Evolutionary conservation across 2,797 vertebrate genomes (phyloP).

Genomic region (Cetoscarus ocellatus): DNA sequence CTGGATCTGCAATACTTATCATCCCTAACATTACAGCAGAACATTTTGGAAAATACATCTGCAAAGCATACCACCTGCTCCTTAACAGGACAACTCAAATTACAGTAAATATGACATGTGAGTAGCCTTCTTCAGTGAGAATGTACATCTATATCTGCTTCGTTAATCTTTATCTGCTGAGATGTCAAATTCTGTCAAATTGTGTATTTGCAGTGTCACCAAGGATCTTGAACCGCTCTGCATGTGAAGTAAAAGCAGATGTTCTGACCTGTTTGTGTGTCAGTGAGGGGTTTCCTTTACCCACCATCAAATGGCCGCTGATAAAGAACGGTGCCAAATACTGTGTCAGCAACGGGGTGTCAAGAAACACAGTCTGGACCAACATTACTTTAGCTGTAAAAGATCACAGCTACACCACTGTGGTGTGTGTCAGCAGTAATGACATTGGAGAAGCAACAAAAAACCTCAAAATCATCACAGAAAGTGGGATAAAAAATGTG

Average conservation of each 20-base stretch:
- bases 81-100: background rate
- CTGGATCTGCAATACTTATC: background rate
- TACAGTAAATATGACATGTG: constrained; percentile 24
- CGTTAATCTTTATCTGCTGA: background rate
- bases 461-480: background rate
- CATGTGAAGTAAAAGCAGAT: constrained; percentile 6
- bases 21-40: constrained; percentile 7
- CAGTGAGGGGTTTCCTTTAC: constrained; percentile 32
- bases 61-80: constrained; percentile 2
- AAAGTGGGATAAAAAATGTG: background rate
- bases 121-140: background rate
- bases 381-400: background rate
- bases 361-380: background rate
- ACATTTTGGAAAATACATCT: constrained; percentile 45
- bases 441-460: background rate
- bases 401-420: background rate
- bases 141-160: background rate
- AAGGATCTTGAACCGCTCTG: constrained; percentile 1
- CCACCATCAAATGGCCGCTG: constrained; percentile 32
- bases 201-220: constrained; percentile 11
- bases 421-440: constrained; percentile 30
- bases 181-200: background rate
- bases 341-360: background rate
- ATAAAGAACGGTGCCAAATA: background rate
- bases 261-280: constrained; percentile 45